Percentiles rank a stretch among this genome's conserved stretches.
Conservation (phyloP, 35 echinoderm and acorn worm genomes). For the Diadema setosum region DNA sequence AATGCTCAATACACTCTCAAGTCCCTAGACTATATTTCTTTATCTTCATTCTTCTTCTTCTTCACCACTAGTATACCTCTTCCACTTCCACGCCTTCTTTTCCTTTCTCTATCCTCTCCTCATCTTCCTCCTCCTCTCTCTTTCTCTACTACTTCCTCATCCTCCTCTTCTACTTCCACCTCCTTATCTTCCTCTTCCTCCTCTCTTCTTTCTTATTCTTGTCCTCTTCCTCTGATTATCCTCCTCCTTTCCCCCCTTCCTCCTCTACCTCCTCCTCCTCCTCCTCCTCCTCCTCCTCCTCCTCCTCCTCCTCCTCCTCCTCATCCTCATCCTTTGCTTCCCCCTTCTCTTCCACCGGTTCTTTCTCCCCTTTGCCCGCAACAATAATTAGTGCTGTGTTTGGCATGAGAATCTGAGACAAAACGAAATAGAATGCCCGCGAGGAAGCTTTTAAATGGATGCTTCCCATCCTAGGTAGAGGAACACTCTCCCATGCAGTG, state of each 20-base stretch:
- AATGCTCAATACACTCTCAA: neutral
- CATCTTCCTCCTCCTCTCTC: neutral
- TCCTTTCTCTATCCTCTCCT: neutral
- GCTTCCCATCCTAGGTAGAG: too few species aligned
- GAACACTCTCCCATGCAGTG: too few species aligned
- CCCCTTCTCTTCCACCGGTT: too few species aligned
- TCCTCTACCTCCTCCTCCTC: neutral
- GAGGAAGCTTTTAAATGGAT: too few species aligned
- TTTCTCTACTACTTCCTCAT: neutral
- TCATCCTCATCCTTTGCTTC: too few species aligned
- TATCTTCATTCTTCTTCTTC: neutral
- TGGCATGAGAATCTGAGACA: too few species aligned
- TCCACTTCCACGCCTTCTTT: neutral
- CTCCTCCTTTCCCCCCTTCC: neutral
- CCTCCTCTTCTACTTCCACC: neutral
- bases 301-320: neutral
- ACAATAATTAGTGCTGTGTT: too few species aligned
- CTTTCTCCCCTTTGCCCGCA: too few species aligned
- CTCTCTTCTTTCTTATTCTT: neutral
- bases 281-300: neutral
- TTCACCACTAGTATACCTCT: neutral
- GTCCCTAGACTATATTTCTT: neutral
- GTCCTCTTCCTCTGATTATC: neutral
- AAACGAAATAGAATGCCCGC: too few species aligned
- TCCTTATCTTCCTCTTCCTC: neutral